Conservation (phyloP, 2,113 vertebrate species). For the Orthonyx spaldingii region DNA sequence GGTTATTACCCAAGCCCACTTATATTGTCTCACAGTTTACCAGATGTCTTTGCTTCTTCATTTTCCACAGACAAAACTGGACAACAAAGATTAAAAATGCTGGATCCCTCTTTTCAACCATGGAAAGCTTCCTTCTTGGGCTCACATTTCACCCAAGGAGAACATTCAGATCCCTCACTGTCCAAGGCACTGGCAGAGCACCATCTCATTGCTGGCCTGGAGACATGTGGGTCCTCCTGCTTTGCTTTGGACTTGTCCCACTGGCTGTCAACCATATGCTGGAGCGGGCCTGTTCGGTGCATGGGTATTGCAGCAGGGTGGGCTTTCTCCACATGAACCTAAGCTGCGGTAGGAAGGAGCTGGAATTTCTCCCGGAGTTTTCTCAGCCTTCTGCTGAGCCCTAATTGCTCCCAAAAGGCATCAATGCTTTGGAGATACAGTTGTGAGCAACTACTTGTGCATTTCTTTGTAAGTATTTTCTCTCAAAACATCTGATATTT, state of each 20-base stretch:
- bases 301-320: accelerated
- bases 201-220: background rate
- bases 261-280: accelerated
- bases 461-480: background rate
- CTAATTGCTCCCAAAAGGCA: background rate
- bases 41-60: background rate
- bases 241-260: background rate
- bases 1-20: background rate
- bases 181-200: background rate
- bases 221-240: accelerated
- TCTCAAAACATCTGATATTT: background rate
- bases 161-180: background rate
- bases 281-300: accelerated
- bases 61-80: background rate
- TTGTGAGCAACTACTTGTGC: accelerated
- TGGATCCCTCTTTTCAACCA: background rate
- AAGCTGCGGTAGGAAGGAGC: background rate
- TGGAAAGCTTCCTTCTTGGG: background rate
- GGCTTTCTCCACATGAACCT: background rate
- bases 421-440: background rate
- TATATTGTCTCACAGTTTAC: background rate
- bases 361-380: background rate
- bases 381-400: background rate
- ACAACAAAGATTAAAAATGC: background rate
- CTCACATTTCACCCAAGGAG: accelerated